Conservation (phyloP, 2,888 invertebrate species). For the Lepidochitona cinerea region DNA sequence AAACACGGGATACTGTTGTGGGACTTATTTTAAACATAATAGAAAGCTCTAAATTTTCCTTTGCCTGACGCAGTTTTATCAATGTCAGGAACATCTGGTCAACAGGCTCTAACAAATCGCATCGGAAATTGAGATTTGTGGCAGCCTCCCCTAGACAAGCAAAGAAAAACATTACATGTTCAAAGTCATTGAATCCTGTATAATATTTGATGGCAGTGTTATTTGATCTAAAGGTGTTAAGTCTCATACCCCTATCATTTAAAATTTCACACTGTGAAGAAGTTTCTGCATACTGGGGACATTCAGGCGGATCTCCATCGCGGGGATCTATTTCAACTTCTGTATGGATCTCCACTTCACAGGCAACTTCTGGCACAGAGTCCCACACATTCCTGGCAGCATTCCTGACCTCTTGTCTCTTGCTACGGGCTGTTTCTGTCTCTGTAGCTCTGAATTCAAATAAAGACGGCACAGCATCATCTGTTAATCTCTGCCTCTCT, state of each 20-base stretch:
- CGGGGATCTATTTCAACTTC: not conserved
- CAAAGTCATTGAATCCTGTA: conserved; percentile 19
- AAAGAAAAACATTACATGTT: conserved; percentile 19
- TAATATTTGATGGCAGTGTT: conserved; percentile 13
- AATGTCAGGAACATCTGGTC: conserved; percentile 33
- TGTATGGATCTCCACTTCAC: not conserved
- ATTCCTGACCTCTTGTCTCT: not conserved
- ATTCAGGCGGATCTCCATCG: not conserved
- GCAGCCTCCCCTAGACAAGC: conserved; percentile 11
- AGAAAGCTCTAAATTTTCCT: conserved; percentile 30
- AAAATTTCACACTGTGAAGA: not conserved
- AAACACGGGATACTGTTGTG: conserved; percentile 20
- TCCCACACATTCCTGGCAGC: not conserved
- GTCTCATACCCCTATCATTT: not conserved
- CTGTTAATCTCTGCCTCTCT: conserved; percentile 9
- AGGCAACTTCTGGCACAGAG: not conserved
- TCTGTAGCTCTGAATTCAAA: not conserved
- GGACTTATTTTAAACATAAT: conserved; percentile 25
- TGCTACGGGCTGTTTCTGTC: not conserved
- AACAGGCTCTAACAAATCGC: conserved; percentile 2
- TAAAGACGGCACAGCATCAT: conserved; percentile 18
- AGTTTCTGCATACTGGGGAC: not conserved
- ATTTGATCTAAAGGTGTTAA: not conserved
- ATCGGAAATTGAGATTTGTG: conserved; percentile 10
- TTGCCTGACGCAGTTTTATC: conserved; percentile 33